A percentile compares a stretch with the other conserved stretches of the same genome.
These are phyloP conservation scores for Channallabes apus DNA, from an alignment of 2,797 vertebrate species.

Conservation along the genomic window DNA sequence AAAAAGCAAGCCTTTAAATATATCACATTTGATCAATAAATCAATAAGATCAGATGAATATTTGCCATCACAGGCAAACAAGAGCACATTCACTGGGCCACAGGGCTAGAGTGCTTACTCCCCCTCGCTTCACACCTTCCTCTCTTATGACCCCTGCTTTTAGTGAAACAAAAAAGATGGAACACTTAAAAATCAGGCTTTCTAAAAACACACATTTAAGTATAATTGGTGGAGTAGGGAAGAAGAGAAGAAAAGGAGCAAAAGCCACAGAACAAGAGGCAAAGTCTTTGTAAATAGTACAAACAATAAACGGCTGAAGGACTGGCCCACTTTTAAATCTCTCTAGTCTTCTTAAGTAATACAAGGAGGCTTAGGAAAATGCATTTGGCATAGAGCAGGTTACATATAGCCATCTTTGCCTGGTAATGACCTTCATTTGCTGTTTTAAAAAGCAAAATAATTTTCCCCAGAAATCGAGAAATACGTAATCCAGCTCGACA, in stretches of 20 bases:
- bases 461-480: not conserved
- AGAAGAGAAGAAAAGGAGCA: constrained; percentile 6
- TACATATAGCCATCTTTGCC: not conserved
- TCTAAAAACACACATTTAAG: constrained; percentile 52
- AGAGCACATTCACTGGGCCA: constrained; percentile 69
- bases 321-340: constrained; percentile 56
- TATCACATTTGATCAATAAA: constrained; percentile 77
- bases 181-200: constrained; percentile 31
- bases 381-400: constrained; percentile 18
- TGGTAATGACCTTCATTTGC: constrained; percentile 6
- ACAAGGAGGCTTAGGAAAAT: constrained; percentile 50
- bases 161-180: constrained; percentile 37
- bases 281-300: constrained; percentile 52
- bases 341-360: constrained; percentile 61
- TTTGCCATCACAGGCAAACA: constrained; percentile 62
- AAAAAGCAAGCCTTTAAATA: constrained; percentile 58
- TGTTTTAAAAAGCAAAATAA: not conserved
- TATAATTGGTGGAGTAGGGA: constrained; percentile 16
- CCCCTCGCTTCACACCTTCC: not conserved
- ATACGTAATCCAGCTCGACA: not conserved
- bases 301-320: constrained; percentile 69
- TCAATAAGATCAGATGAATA: constrained; percentile 74
- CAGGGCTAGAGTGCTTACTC: constrained; percentile 53
- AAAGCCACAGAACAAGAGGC: constrained; percentile 31
- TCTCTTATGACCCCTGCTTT: constrained; percentile 20